Base-by-base conservation (phyloP, 2,888 invertebrate species). In the Epinotia brunnichana region DNA sequence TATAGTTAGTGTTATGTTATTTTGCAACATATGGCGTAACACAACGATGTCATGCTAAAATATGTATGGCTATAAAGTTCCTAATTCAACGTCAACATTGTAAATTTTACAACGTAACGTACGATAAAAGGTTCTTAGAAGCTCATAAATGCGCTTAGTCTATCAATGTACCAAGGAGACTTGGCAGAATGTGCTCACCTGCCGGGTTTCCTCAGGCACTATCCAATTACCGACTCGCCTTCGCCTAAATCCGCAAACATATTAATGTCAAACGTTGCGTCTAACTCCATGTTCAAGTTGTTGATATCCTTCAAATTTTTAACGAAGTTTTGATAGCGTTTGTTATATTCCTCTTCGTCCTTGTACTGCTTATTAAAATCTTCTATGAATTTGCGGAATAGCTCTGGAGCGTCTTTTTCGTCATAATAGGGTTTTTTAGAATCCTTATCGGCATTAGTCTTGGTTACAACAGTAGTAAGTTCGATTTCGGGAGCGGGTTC, bases 281-380 rank as follows among this genome's bases (percentile, higher is more conserved):
- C 72, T 10, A 76, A 77, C 39, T 81, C 77, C 11, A 80, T 79
- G 75, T 91, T 91, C 13, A 84, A 69, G 10, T 73, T 77, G 74
- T 87, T 91, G 11, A 91, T 89, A 17, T 83, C 83, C 66, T 83
- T 81, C 69, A 91, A 80, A 71, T 82, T 88, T 3, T 82, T 77
- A 9, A 84, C 69, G 60, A 91, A 91, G 53, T 81, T 82, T 4
- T 78, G 71, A 70, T 79, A 90, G 74, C 83, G 90, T n/a, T 75
- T 77, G 0, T 80, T 70, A 1, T 77, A 76, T 35, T 89, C 90
- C 0, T 78, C 77, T 1, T 83, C 75, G 72, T 83, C 67, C 59
- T 82, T 81, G 70, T 91, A 91, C 51, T 76, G 69, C 75, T 87
- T 91, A 3, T 81, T 70, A 64, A 78, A 88, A 48, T 87, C 82